These are phyloP conservation scores for Paracyclopina nana DNA, from an alignment of 1,140 invertebrate genomes.

Conservation along the genomic window DNA sequence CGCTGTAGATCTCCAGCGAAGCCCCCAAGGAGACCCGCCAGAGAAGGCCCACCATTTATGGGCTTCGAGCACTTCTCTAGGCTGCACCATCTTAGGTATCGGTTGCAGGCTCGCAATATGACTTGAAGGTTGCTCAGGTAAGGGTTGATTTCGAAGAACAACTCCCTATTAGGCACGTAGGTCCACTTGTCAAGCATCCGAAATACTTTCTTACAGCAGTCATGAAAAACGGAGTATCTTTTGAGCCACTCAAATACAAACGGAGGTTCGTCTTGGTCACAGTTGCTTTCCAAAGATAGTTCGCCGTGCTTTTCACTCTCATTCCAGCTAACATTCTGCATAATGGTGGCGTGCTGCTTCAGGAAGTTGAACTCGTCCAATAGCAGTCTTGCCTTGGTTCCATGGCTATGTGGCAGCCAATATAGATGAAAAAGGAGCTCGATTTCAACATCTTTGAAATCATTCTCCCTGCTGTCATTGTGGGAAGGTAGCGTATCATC, in stretches of 20 bases:
- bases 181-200: conserved; percentile 7
- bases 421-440: conserved; percentile 10
- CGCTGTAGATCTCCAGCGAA: conserved; percentile 10
- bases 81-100: conserved; percentile 9
- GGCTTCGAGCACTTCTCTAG: not conserved
- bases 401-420: conserved; percentile 13
- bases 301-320: not conserved
- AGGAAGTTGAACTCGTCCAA: conserved; percentile 11
- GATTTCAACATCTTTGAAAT: not conserved
- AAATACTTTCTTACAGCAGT: not conserved
- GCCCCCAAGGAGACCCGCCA: conserved; percentile 10
- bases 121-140: conserved; percentile 10
- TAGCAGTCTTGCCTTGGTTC: conserved; percentile 3
- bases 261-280: not conserved
- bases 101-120: conserved; percentile 1
- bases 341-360: not conserved
- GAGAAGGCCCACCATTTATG: conserved; percentile 1
- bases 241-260: conserved; percentile 11
- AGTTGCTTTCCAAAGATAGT: too few species aligned
- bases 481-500: not conserved
- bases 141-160: conserved; percentile 9
- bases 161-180: conserved; percentile 9
- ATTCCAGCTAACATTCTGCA: not conserved
- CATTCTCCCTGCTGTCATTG: not conserved
- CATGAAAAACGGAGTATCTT: not conserved